A percentile compares a stretch with the other conserved stretches of the same genome.
These are phyloP conservation scores for Lysandra bellargus DNA, from an alignment of 2,888 invertebrate species.

Conservation along the genomic window DNA sequence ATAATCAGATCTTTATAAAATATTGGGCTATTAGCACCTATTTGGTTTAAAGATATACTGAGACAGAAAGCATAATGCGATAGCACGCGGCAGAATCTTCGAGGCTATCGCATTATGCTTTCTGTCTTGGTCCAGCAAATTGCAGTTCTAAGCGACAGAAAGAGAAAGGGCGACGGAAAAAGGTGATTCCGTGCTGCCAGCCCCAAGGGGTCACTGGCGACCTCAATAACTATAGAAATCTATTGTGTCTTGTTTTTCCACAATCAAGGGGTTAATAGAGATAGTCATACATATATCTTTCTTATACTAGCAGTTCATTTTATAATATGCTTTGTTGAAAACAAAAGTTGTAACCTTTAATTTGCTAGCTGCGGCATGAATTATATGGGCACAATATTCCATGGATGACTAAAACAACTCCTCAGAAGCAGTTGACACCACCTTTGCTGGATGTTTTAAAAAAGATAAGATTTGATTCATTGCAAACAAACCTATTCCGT, in stretches of 20 bases:
- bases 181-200: too few relatives aligned
- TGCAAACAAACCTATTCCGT: conserved; percentile 57
- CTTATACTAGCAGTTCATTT: neutral
- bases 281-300: neutral
- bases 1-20: neutral
- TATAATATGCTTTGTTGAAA: conserved; percentile 6
- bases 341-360: neutral
- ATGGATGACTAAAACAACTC: conserved; percentile 52
- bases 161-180: too few relatives aligned
- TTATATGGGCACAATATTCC: conserved; percentile 61
- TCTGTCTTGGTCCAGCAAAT: too few relatives aligned
- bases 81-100: too few relatives aligned
- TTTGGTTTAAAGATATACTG: too few relatives aligned
- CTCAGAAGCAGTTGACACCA: conserved; percentile 44
- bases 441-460: conserved; percentile 44
- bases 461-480: conserved; percentile 47
- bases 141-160: too few relatives aligned
- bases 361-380: conserved; percentile 37
- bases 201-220: too few relatives aligned
- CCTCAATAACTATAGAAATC: too few relatives aligned
- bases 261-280: too few relatives aligned
- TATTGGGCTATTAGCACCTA: neutral
- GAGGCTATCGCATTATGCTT: too few relatives aligned
- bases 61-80: too few relatives aligned
- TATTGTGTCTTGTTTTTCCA: too few relatives aligned